Conservation (phyloP, 2,113 vertebrate genomes). For the Ctenomys sociabilis region DNA sequence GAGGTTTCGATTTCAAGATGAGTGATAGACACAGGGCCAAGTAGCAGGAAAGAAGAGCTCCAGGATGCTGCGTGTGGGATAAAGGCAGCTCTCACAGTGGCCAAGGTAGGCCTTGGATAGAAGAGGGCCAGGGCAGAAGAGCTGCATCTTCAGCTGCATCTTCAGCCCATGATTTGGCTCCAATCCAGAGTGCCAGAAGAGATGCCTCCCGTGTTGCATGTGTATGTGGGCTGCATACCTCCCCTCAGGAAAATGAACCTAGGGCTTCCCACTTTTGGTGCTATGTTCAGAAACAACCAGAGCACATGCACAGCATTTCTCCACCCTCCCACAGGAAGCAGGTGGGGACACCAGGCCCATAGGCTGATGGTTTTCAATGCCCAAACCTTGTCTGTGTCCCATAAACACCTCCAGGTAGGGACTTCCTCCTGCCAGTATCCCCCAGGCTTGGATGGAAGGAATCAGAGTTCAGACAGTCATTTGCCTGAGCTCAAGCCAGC, state of each 20-base stretch:
- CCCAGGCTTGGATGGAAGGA: rapidly evolving
- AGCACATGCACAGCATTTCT: background rate
- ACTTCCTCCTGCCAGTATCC: background rate
- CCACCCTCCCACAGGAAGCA: rapidly evolving
- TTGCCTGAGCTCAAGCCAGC: background rate
- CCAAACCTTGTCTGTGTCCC: rapidly evolving
- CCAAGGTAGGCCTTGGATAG: background rate
- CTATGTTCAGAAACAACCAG: background rate
- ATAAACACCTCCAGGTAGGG: too few relatives aligned
- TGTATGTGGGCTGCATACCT: too few relatives aligned
- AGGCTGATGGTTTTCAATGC: background rate
- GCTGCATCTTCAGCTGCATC: background rate
- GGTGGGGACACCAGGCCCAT: rapidly evolving
- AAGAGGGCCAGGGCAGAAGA: background rate
- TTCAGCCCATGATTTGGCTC: too few relatives aligned
- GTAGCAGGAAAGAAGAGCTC: background rate
- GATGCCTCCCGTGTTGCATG: rapidly evolving
- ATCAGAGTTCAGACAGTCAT: background rate
- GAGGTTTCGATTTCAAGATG: background rate
- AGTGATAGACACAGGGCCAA: background rate
- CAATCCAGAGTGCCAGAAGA: too few relatives aligned
- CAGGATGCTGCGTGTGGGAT: rapidly evolving
- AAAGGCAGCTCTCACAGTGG: background rate
- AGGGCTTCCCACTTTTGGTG: background rate
- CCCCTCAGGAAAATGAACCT: background rate